These are phyloP conservation scores for Stictonetta naevosa DNA, from an alignment of 2,113 vertebrate species.

Conservation along the genomic window DNA sequence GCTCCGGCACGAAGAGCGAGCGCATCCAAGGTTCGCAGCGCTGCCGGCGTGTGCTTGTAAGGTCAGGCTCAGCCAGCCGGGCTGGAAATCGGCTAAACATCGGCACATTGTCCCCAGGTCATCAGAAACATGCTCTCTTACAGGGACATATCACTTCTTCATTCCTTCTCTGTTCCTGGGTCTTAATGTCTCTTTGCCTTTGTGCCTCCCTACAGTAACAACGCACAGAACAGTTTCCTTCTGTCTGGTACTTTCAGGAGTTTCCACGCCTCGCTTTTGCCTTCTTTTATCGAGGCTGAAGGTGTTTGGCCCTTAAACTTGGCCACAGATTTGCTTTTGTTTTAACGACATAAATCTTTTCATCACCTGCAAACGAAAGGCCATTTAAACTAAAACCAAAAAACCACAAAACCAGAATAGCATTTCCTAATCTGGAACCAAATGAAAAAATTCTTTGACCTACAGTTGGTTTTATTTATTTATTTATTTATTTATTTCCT, in stretches of 20 bases:
- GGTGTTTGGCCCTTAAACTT: background rate
- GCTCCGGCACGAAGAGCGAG: background rate
- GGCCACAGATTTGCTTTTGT: background rate
- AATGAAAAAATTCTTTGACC: background rate
- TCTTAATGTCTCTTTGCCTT: background rate
- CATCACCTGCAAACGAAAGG: background rate
- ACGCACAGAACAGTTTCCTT: background rate
- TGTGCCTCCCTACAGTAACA: background rate
- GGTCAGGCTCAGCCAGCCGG: background rate
- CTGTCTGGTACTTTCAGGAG: background rate
- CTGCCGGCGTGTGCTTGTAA: background rate
- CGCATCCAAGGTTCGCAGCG: background rate
- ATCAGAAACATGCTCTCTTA: too few relatives aligned
- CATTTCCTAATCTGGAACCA: background rate
- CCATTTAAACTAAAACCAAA: background rate
- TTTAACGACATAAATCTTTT: background rate
- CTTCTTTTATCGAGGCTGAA: background rate
- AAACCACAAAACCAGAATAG: background rate
- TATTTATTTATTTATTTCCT: background rate
- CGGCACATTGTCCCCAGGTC: too few relatives aligned
- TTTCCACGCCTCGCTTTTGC: background rate
- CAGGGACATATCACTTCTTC: background rate
- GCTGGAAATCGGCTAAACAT: background rate
- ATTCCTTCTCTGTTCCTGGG: background rate
- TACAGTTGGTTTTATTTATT: background rate